Base-by-base conservation (phyloP, 2,113 vertebrate species). In the Lagenorhynchus albirostris region DNA sequence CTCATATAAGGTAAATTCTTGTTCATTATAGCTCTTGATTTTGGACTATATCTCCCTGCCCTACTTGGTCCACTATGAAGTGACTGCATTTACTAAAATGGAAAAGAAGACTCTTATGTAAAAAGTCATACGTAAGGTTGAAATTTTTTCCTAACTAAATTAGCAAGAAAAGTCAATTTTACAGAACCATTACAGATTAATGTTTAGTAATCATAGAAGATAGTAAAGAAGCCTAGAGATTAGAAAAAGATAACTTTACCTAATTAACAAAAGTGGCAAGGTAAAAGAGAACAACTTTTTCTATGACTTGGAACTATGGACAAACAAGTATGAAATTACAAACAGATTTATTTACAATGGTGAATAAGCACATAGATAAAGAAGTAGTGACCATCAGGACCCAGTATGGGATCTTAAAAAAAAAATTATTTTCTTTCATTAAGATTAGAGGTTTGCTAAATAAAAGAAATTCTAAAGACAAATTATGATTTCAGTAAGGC, bases 251-350 rank as follows among this genome's bases (percentile, higher is more conserved):
- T 77, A 67, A 79, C 26, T 92, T 77, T 97, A 13, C 8, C 58
- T n/a, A 95, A 26, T 76, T 62, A 90, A 85, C 25, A 62, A 89
- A 91, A 29, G 12, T 88, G 44, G 6, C 53, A 93, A 47, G 5
- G 41, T 95, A 53, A 94, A 93, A 84, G 23, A 62, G 8, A 62
- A 8, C 38, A 92, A 38, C 41, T 82, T 13, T 76, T 33, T 83
- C 31, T 86, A 17, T 70, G 6, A 79, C 50, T 70, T 89, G 63
- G 26, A 90, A 80, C 29, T 91, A 6, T 31, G 26, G 25, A 44
- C 15, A 96, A 95, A 80, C 6, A 71, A 91, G 14, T 50, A 58
- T 67, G 94, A 88, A 97, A 84, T 76, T 80, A 9, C 13, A 70
- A 94, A 41, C 7, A 73, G 50, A 91, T 91, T 95, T 96, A 62